phyloP scores from a whole-genome alignment of 2,797 vertebrate species.

The Hippocampus kuda region DNA sequence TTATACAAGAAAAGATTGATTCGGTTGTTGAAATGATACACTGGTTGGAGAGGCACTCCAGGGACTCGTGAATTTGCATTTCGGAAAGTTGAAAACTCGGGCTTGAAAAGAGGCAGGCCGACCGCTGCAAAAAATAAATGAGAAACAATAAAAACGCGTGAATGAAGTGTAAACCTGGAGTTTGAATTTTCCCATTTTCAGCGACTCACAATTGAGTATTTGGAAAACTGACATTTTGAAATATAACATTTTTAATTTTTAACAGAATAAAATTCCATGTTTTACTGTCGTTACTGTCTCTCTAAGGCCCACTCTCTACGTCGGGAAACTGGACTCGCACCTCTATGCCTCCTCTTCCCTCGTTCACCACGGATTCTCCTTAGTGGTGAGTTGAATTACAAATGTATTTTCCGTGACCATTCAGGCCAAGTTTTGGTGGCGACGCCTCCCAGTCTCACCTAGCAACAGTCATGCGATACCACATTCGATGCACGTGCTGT shows the following conservation, averaged over 20 bases:
- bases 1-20: neutral
- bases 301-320: slow-evolving; percentile 81
- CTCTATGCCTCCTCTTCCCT: slow-evolving; percentile 87
- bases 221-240: no score
- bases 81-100: no score
- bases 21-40: neutral
- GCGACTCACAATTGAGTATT: neutral
- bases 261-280: no score
- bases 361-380: slow-evolving; percentile 80
- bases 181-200: neutral
- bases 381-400: slow-evolving; percentile 76
- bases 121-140: no score
- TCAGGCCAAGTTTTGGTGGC: neutral
- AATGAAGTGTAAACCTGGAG: no score
- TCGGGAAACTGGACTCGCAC: slow-evolving; percentile 80
- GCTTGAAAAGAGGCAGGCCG: no score
- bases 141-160: no score
- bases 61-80: neutral
- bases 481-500: neutral
- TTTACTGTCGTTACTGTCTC: neutral
- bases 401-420: neutral
- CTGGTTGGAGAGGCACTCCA: neutral
- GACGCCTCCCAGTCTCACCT: neutral
- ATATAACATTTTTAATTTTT: no score
- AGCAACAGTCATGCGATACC: neutral